Conservation (phyloP, 2,888 invertebrate genomes). For the Epinotia bilunana region DNA sequence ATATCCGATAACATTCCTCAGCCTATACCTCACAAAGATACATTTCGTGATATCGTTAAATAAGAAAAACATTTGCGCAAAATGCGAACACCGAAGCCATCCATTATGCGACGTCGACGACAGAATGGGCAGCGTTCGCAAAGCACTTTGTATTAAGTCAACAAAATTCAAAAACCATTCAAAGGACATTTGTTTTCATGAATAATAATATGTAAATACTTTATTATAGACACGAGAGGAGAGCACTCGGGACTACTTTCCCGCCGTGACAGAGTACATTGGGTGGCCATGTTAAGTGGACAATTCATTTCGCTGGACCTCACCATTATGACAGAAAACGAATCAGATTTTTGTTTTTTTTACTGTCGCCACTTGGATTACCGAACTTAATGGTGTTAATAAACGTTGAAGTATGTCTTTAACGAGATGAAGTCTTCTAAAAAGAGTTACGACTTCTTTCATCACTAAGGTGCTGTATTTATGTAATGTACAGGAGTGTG, state of each 20-base stretch:
- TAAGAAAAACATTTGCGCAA: slow-evolving; percentile 74
- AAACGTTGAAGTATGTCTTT: not conserved
- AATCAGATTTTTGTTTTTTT: not conserved
- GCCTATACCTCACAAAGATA: slow-evolving; percentile 55
- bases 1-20: slow-evolving; percentile 54
- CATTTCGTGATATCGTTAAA: slow-evolving; percentile 60
- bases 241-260: slow-evolving; percentile 49
- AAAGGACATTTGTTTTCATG: slow-evolving; percentile 80
- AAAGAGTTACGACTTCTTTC: not conserved
- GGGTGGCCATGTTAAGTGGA: slow-evolving; percentile 42
- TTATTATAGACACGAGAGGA: slow-evolving; percentile 63
- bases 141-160: slow-evolving; percentile 81
- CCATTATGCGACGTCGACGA: slow-evolving; percentile 70
- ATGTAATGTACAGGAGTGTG: not conserved
- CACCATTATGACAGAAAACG: not conserved
- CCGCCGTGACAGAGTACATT: slow-evolving; percentile 45
- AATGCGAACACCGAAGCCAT: slow-evolving; percentile 67
- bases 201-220: slow-evolving; percentile 80
- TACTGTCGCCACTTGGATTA: not conserved
- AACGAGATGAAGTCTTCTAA: not conserved
- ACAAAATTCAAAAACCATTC: slow-evolving; percentile 80
- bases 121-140: slow-evolving; percentile 74
- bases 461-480: too few relatives aligned
- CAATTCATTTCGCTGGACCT: slow-evolving; percentile 9
- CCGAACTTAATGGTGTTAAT: not conserved